Base-by-base conservation (phyloP, 2,113 vertebrate genomes). In the Pelodiscus sinensis region DNA sequence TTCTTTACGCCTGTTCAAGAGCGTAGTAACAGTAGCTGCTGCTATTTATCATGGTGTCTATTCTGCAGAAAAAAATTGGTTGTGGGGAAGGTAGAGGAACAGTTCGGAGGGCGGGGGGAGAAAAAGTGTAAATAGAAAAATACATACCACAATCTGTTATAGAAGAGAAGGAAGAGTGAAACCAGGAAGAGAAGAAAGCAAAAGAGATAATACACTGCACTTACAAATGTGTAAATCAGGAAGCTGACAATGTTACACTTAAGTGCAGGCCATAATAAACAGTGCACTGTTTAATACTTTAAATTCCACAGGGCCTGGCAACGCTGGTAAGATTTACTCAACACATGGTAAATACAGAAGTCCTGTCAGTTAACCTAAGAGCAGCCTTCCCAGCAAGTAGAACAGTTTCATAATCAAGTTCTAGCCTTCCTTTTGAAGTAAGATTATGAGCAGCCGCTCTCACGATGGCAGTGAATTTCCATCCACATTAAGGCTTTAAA, bases 371-470 rank as follows among this genome's bases (percentile, higher is more conserved):
- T 78, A 88, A 93, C 16, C 35, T 84, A 51, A 58, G 82, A 22
- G 85, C 55, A 57, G 58, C 1, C 24, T 88, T 91, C 25, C 78
- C 87, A 91, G 62, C 92, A 85, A 80, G 22, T 31, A 82, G 57
- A 9, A 83, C 84, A 84, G 3, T 35, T 75, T 83, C 15, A n/a
- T 92, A 91, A 27, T 24, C 78, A 18, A 55, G 92, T 94, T 83
- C 82, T 82, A 85, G 10, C 94, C 88, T 85, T 65, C 55, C 91
- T 92, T 94, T 91, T 78, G 65, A 78, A 92, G 89, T 54, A 73
- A 86, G 87, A 91, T 90, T 58, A 58, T 91, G 87, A 88, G 56
- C 19, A 86, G 68, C 60, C n/a, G 91, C 94, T 71, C 84, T 82
- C 86, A 54, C 0, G 1, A 82, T 71, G 29, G 77, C 5, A 71